Percentiles rank a stretch among this genome's conserved stretches.
These are phyloP conservation scores for Nemotelus nigrinus DNA, from an alignment of 2,888 invertebrate species.

Conservation along the genomic window DNA sequence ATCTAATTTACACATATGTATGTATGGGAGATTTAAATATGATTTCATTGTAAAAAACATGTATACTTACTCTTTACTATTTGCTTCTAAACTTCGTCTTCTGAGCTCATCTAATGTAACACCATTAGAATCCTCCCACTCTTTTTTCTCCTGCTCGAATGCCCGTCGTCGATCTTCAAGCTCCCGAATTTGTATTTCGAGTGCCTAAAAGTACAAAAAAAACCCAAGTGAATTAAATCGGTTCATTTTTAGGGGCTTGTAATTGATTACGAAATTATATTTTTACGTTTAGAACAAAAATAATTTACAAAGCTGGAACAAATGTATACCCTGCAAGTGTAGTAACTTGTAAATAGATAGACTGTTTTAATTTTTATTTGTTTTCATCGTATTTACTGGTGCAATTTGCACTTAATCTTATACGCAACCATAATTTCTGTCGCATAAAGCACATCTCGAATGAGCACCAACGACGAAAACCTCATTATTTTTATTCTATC, in stretches of 20 bases:
- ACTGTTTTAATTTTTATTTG: too few relatives aligned
- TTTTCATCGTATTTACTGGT: too few relatives aligned
- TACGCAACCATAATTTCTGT: too few relatives aligned
- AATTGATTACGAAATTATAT: background rate
- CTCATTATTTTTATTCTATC: too few relatives aligned
- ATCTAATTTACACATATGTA: slow-evolving; percentile 15
- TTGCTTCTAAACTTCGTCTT: slow-evolving; percentile 86
- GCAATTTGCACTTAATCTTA: too few relatives aligned
- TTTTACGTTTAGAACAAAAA: background rate
- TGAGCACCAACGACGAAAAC: too few relatives aligned
- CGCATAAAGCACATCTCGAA: too few relatives aligned
- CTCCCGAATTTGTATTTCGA: slow-evolving; percentile 91
- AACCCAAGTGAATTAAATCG: background rate
- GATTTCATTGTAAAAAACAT: background rate
- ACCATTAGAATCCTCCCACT: slow-evolving; percentile 92
- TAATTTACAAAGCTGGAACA: too few relatives aligned
- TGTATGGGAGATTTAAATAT: background rate
- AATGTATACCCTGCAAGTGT: too few relatives aligned
- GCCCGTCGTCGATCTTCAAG: slow-evolving; percentile 87
- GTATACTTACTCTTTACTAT: slow-evolving; percentile 83
- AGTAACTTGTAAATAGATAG: too few relatives aligned
- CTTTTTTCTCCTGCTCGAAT: slow-evolving; percentile 84
- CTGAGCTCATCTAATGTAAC: slow-evolving; percentile 89
- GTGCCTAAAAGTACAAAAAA: slow-evolving; percentile 64
- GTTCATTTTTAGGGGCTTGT: background rate